Conservation (phyloP, 2,113 vertebrate species). For the Ophiodon elongatus region DNA sequence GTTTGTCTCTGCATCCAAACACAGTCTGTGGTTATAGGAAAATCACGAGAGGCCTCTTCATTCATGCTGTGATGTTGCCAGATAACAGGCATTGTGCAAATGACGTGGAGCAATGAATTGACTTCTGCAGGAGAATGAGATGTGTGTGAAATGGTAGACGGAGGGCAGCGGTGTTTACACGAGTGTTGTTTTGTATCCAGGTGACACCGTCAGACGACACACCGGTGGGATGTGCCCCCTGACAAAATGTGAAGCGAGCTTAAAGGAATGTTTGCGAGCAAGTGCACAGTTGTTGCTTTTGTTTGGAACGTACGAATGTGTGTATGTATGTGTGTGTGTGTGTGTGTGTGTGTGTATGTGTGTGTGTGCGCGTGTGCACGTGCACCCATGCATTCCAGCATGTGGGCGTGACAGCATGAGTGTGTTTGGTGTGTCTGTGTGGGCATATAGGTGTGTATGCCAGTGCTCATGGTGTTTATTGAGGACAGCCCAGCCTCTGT, state of each 20-base stretch:
- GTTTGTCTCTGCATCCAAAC: slow-evolving; percentile 36
- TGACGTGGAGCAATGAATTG: slow-evolving; percentile 45
- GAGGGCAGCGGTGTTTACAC: slow-evolving; percentile 27
- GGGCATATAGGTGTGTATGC: slow-evolving; percentile 28
- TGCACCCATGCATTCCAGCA: slow-evolving; percentile 37
- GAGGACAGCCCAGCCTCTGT: slow-evolving; percentile 74
- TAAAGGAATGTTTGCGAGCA: slow-evolving; percentile 59
- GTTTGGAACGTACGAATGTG: slow-evolving; percentile 32
- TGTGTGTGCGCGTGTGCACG: slow-evolving; percentile 14
- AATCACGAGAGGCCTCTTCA: slow-evolving; percentile 60
- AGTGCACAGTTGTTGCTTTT: slow-evolving; percentile 46
- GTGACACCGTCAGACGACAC: slow-evolving; percentile 53
- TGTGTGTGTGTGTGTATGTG: slow-evolving; percentile 20
- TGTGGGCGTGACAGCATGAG: slow-evolving; percentile 47
- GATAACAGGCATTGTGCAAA: slow-evolving; percentile 65
- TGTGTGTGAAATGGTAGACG: background rate
- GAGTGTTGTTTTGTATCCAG: slow-evolving; percentile 63
- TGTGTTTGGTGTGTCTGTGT: slow-evolving; percentile 42
- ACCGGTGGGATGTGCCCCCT: slow-evolving; percentile 40
- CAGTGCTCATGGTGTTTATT: slow-evolving; percentile 48
- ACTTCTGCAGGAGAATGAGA: slow-evolving; percentile 35
- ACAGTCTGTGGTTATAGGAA: slow-evolving; percentile 56
- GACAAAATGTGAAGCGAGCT: slow-evolving; percentile 47
- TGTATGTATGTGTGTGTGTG: background rate
- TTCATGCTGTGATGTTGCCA: slow-evolving; percentile 41